phyloP scores from a whole-genome alignment of 1,140 invertebrate genomes.

The Zaprionus davidi region DNA sequence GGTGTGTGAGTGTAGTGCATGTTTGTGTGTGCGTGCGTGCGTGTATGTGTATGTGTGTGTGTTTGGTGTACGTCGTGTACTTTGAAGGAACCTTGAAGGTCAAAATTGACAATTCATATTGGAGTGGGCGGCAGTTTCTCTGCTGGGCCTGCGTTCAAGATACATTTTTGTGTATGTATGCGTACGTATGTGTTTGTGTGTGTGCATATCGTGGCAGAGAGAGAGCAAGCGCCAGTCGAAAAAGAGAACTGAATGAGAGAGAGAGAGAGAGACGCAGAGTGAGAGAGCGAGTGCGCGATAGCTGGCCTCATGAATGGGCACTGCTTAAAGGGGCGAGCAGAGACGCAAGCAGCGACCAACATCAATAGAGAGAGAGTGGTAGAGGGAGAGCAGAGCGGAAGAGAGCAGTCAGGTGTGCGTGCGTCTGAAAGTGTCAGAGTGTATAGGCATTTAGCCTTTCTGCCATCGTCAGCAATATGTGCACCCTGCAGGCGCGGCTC shows the following conservation, averaged over 20 bases:
- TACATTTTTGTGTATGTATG: slow-evolving; percentile 30
- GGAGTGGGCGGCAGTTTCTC: slow-evolving; percentile 49
- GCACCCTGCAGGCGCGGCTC: slow-evolving; percentile 20
- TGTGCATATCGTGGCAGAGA: slow-evolving; percentile 3
- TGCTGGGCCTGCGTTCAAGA: slow-evolving; percentile 48
- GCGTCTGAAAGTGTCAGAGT: slow-evolving; percentile 1
- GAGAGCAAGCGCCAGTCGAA: slow-evolving; percentile 12
- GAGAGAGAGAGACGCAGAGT: slow-evolving; percentile 1
- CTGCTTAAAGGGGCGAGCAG: slow-evolving; percentile 13
- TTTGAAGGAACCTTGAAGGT: slow-evolving; percentile 84
- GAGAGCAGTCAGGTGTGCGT: slow-evolving; percentile 42
- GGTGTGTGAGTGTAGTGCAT: slow-evolving; percentile 4
- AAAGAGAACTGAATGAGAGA: not conserved
- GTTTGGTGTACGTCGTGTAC: slow-evolving; percentile 45
- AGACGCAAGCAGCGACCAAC: slow-evolving; percentile 14
- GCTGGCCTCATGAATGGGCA: slow-evolving; percentile 33
- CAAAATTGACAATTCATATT: slow-evolving; percentile 83
- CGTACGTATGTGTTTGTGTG: slow-evolving; percentile 2
- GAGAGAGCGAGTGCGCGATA: slow-evolving; percentile 7
- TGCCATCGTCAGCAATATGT: slow-evolving; percentile 46
- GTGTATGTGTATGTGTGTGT: slow-evolving; percentile 16
- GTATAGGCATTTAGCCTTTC: slow-evolving; percentile 21
- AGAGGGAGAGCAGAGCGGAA: slow-evolving; percentile 2
- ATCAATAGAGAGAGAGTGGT: not conserved
- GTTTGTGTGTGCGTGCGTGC: slow-evolving; percentile 16